Evolutionary conservation across 2,888 invertebrate genomes (phyloP).

Genomic region (Pegoplata infirma): DNA sequence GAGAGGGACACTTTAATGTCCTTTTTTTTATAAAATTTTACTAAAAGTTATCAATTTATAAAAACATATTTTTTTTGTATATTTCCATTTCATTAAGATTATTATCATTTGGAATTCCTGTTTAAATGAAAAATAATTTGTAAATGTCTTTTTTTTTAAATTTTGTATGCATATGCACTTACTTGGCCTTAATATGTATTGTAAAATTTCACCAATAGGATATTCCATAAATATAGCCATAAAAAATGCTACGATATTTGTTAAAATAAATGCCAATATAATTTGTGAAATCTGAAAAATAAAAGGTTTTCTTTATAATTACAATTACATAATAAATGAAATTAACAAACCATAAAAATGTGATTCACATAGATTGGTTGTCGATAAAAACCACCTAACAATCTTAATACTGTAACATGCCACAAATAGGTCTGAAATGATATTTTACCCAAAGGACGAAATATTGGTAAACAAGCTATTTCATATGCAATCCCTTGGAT

Average conservation of each 20-base stretch:
- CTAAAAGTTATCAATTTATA: too few species aligned
- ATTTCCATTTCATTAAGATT: constrained; percentile 25
- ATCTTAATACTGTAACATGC: constrained; percentile 69
- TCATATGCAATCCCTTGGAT: constrained; percentile 68
- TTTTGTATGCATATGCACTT: background rate
- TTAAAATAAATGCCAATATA: constrained; percentile 65
- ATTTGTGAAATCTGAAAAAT: constrained; percentile 64
- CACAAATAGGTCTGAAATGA: constrained; percentile 73
- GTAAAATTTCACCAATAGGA: constrained; percentile 66
- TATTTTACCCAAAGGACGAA: constrained; percentile 69
- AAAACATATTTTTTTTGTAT: background rate
- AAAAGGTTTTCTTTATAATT: too few species aligned
- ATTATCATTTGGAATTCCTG: too few species aligned
- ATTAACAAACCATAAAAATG: constrained; percentile 66
- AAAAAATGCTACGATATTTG: constrained; percentile 67
- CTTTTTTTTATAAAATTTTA: too few species aligned
- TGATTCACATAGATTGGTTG: constrained; percentile 69
- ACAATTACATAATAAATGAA: background rate
- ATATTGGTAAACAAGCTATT: constrained; percentile 67
- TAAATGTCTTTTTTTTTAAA: too few species aligned
- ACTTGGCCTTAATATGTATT: constrained; percentile 31
- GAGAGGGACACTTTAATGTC: too few species aligned
- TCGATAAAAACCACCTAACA: constrained; percentile 61
- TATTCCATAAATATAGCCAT: constrained; percentile 68
- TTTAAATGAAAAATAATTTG: too few species aligned